These are phyloP conservation scores for Thysanoteuthis rhombus DNA, from an alignment of 2,888 invertebrate species.

Conservation along the genomic window DNA sequence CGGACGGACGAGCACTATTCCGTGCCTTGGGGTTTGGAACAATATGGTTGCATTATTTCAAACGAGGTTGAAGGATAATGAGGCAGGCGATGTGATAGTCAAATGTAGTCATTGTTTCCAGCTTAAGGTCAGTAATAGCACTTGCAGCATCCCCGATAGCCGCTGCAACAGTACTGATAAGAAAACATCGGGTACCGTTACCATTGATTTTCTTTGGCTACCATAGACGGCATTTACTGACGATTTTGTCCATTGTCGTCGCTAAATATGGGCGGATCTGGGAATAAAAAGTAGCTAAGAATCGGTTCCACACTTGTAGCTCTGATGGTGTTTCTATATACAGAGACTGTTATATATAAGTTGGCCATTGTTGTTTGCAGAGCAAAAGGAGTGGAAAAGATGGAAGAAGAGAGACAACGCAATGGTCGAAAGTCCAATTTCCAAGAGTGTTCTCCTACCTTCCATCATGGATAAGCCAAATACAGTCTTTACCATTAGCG, in stretches of 20 bases:
- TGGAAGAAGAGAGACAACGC: too few relatives aligned
- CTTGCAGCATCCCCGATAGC: background rate
- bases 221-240: background rate
- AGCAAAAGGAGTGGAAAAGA: background rate
- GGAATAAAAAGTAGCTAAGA: background rate
- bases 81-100: background rate
- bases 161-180: background rate
- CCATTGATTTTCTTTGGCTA: background rate
- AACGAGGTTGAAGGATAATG: background rate
- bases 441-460: background rate
- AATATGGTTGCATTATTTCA: background rate
- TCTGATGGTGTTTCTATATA: background rate
- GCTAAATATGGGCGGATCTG: background rate
- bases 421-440: background rate
- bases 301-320: background rate
- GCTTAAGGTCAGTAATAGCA: background rate
- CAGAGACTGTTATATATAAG: background rate
- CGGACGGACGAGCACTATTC: background rate
- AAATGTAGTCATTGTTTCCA: background rate
- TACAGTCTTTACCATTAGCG: background rate
- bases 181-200: background rate
- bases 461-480: background rate
- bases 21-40: background rate
- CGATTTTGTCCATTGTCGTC: background rate
- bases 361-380: background rate